A percentile compares a stretch with the other conserved stretches of the same genome.
These are phyloP conservation scores for Aldrovandia affinis DNA, from an alignment of 2,797 vertebrate species.

Conservation along the genomic window DNA sequence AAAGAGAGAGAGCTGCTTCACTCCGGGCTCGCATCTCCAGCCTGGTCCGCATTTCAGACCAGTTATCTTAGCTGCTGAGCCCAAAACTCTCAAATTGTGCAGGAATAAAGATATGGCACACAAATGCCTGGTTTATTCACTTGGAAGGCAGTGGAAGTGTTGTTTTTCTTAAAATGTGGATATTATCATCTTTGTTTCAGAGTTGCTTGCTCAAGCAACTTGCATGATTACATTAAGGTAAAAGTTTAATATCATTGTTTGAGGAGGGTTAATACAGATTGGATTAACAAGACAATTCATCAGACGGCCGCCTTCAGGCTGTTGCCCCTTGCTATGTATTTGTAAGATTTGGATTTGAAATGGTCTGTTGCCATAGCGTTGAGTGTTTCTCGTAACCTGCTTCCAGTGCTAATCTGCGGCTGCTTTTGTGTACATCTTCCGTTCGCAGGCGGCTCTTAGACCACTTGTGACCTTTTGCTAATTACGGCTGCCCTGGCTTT, in stretches of 20 bases:
- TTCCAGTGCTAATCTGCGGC: slow-evolving; percentile 68
- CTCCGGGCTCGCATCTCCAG: not conserved
- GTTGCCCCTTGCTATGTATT: slow-evolving; percentile 69
- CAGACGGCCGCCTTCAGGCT: slow-evolving; percentile 75
- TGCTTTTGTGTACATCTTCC: slow-evolving; percentile 62
- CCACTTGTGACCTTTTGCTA: slow-evolving; percentile 83
- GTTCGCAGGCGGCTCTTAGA: slow-evolving; percentile 73
- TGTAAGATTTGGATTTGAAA: slow-evolving; percentile 72
- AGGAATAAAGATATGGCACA: not conserved
- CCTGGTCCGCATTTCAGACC: not conserved
- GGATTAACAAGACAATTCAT: slow-evolving; percentile 81
- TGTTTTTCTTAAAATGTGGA: not conserved
- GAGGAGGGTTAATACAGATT: slow-evolving; percentile 54
- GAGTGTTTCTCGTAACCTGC: slow-evolving; percentile 71
- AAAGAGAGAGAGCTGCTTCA: not conserved
- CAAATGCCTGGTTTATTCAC: not conserved
- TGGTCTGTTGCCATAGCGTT: slow-evolving; percentile 70
- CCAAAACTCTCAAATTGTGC: not conserved
- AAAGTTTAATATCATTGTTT: slow-evolving; percentile 77
- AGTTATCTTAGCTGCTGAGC: not conserved
- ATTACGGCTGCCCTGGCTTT: slow-evolving; percentile 75
- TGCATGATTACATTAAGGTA: slow-evolving; percentile 77
- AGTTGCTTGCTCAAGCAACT: slow-evolving; percentile 64
- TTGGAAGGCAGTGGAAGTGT: not conserved
- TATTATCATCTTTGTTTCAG: slow-evolving; percentile 37